A percentile compares a stretch with the other conserved stretches of the same genome.
phyloP scores from a whole-genome alignment of 1,140 invertebrate genomes.

The Scylla paramamosain region DNA sequence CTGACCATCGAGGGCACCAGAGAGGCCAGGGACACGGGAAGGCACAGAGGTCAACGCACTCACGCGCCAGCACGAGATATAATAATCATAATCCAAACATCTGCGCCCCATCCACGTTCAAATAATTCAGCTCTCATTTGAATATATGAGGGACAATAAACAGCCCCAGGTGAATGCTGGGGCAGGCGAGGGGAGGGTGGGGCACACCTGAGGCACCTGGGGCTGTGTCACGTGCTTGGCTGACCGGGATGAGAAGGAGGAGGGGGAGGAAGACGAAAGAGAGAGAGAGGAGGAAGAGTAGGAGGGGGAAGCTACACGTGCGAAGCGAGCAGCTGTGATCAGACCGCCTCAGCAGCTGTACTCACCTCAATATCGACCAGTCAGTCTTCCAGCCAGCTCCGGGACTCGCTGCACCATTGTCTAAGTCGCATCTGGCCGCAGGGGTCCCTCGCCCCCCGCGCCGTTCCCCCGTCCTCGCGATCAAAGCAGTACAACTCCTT shows the following conservation, averaged over 20 bases:
- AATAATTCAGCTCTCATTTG: background rate
- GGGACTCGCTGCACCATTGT: background rate
- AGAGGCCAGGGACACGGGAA: no score
- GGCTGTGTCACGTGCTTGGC: constrained; percentile 14
- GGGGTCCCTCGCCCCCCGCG: background rate
- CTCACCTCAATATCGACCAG: background rate
- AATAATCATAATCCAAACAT: background rate
- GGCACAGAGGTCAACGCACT: background rate
- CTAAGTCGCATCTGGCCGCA: background rate
- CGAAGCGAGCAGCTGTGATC: background rate
- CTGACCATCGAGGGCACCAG: background rate
- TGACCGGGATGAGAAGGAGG: background rate
- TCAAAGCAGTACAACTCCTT: no score
- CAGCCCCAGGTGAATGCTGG: background rate
- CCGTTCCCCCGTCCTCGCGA: background rate
- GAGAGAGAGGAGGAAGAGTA: background rate
- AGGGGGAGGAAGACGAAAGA: background rate
- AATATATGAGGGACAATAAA: background rate
- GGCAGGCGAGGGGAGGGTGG: background rate
- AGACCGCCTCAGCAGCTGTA: constrained; percentile 1
- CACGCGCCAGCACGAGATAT: background rate
- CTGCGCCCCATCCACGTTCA: constrained; percentile 47
- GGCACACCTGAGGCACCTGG: background rate
- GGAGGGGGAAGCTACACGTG: background rate
- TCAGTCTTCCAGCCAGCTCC: background rate